Percentiles rank a stretch among this genome's conserved stretches.
phyloP scores from a whole-genome alignment of 2,797 vertebrate species.

The Microtus obscurus region DNA sequence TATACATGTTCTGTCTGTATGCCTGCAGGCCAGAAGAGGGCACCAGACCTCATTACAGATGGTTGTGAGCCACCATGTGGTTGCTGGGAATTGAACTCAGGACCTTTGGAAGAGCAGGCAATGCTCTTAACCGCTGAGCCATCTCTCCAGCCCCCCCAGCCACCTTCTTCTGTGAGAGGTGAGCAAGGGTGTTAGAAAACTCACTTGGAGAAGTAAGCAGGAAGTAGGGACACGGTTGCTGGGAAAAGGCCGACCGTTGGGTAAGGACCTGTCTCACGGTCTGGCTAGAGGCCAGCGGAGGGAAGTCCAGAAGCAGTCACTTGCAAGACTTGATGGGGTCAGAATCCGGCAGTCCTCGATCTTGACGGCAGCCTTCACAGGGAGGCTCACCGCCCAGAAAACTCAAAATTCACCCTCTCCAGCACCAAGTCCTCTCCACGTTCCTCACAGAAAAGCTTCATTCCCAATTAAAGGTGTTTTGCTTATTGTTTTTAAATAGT shows the following conservation, averaged over 20 bases:
- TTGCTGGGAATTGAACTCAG: too few species aligned
- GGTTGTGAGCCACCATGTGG: too few species aligned
- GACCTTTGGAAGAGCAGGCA: too few species aligned
- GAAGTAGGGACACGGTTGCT: background rate
- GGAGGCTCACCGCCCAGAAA: accelerated
- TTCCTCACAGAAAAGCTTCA: background rate
- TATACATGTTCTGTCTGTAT: too few species aligned
- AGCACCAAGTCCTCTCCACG: background rate
- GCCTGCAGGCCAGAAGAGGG: too few species aligned
- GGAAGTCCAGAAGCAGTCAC: background rate
- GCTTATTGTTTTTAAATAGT: background rate
- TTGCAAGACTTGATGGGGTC: background rate
- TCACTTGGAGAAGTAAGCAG: background rate
- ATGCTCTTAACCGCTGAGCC: too few species aligned
- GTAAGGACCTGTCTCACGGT: background rate
- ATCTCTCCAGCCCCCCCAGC: too few species aligned
- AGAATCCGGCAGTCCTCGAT: background rate
- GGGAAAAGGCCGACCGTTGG: background rate
- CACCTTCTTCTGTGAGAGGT: background rate
- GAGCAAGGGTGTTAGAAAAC: background rate
- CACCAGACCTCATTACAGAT: too few species aligned
- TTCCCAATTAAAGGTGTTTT: background rate
- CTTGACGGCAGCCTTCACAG: accelerated
- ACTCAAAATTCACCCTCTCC: too few species aligned
- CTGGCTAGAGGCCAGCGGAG: background rate